These are phyloP conservation scores for Cosmia pyralina DNA, from an alignment of 2,888 invertebrate genomes.

Conservation along the genomic window DNA sequence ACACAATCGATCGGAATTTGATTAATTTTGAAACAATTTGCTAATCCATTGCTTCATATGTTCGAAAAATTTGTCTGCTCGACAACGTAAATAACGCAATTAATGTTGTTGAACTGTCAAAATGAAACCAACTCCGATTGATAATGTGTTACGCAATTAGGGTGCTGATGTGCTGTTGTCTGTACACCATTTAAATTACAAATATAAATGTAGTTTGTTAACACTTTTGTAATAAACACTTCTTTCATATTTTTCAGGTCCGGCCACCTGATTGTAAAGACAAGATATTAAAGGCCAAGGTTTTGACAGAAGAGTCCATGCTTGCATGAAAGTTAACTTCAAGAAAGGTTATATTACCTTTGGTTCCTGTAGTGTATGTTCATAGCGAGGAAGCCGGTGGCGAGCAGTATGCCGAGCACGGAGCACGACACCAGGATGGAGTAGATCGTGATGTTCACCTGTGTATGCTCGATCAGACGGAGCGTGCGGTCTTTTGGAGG, in stretches of 20 bases:
- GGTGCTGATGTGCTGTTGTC: too few relatives aligned
- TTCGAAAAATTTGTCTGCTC: too few relatives aligned
- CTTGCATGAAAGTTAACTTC: background rate
- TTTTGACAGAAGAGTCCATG: background rate
- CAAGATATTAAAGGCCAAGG: background rate
- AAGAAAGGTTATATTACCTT: constrained; percentile 89
- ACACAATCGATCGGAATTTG: too few relatives aligned
- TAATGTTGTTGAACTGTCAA: too few relatives aligned
- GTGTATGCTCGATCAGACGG: constrained; percentile 96
- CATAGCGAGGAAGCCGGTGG: constrained; percentile 97
- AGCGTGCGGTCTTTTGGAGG: constrained; percentile 98
- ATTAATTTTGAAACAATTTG: too few relatives aligned
- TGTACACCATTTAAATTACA: too few relatives aligned
- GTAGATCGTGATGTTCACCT: constrained; percentile 98
- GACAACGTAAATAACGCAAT: too few relatives aligned
- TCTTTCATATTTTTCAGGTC: background rate
- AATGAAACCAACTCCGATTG: too few relatives aligned
- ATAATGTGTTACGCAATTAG: too few relatives aligned
- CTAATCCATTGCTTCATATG: too few relatives aligned
- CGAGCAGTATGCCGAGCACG: constrained; percentile 97
- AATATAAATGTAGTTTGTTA: background rate
- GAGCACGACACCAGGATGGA: constrained; percentile 96
- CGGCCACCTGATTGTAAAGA: background rate
- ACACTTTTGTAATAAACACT: background rate
- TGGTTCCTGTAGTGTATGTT: constrained; percentile 99